Conservation (phyloP, 1,140 invertebrate genomes). For the Steinernema feltiae region DNA sequence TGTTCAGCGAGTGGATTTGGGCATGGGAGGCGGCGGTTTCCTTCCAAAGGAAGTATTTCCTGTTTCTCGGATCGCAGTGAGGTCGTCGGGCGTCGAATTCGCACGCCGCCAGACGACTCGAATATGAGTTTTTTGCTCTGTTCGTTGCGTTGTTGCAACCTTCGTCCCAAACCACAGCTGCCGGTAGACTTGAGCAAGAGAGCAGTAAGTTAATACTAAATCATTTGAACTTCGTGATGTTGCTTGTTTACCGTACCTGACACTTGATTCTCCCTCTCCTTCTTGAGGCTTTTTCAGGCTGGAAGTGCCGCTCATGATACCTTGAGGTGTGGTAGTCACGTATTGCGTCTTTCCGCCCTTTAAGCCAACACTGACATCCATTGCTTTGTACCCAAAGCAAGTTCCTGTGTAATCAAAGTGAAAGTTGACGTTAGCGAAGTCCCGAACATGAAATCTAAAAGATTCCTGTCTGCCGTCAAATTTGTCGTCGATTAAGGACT, state of each 20-base stretch:
- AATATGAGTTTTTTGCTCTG: neutral
- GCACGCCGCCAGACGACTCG: neutral
- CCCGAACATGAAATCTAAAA: neutral
- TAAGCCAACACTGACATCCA: neutral
- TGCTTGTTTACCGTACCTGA: too few species aligned
- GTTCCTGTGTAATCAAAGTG: slow-evolving; percentile 11
- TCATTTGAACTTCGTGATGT: too few species aligned
- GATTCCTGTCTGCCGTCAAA: neutral
- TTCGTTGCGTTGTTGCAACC: neutral
- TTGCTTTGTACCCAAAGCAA: neutral
- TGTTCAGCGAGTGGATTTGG: neutral
- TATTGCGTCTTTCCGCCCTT: neutral
- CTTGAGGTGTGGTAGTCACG: neutral
- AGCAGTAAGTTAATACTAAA: neutral
- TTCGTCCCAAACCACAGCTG: neutral
- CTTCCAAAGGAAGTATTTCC: neutral
- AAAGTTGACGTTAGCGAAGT: neutral
- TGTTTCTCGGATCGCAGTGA: neutral
- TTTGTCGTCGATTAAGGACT: neutral
- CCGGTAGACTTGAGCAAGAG: neutral
- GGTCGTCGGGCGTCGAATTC: neutral
- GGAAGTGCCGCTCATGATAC: neutral
- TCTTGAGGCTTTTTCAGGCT: neutral
- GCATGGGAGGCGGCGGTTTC: neutral
- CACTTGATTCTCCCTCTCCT: slow-evolving; percentile 1